These are phyloP conservation scores for Aratinga solstitialis DNA, from an alignment of 2,797 vertebrate genomes.

Conservation along the genomic window DNA sequence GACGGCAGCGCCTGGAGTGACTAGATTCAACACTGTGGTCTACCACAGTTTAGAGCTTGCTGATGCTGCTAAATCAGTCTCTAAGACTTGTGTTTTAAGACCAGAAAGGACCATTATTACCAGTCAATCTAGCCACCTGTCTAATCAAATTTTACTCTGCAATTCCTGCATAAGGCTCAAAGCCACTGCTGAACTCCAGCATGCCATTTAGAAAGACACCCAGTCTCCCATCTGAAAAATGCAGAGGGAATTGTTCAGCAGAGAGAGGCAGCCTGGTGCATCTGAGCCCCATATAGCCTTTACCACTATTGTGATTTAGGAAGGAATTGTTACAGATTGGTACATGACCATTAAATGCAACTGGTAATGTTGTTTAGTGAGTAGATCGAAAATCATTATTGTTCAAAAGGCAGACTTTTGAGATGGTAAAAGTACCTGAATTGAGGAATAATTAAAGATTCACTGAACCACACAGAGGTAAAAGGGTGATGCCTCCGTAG, in stretches of 20 bases:
- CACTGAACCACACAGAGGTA: not conserved
- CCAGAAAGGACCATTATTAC: conserved; percentile 10
- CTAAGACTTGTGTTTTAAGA: not conserved
- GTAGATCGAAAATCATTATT: not conserved
- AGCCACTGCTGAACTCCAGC: not conserved
- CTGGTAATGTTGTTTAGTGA: not conserved
- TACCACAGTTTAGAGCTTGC: not conserved
- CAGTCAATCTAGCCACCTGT: not conserved
- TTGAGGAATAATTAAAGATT: not conserved
- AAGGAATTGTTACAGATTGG: not conserved
- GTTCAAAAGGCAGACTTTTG: not conserved
- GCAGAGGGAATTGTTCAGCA: not conserved
- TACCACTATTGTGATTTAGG: not conserved
- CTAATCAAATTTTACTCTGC: not conserved
- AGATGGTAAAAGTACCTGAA: not conserved
- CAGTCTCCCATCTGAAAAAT: not conserved
- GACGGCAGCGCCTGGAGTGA: not conserved
- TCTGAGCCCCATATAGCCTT: not conserved
- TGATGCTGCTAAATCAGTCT: conserved; percentile 20
- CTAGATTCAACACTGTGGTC: conserved; percentile 22
- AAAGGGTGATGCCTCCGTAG: not conserved
- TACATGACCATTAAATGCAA: not conserved
- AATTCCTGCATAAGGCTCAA: not conserved
- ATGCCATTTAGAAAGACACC: not conserved
- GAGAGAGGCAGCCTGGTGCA: not conserved